phyloP scores from a whole-genome alignment of 1,140 invertebrate genomes.

The Euura saliciscinereae region DNA sequence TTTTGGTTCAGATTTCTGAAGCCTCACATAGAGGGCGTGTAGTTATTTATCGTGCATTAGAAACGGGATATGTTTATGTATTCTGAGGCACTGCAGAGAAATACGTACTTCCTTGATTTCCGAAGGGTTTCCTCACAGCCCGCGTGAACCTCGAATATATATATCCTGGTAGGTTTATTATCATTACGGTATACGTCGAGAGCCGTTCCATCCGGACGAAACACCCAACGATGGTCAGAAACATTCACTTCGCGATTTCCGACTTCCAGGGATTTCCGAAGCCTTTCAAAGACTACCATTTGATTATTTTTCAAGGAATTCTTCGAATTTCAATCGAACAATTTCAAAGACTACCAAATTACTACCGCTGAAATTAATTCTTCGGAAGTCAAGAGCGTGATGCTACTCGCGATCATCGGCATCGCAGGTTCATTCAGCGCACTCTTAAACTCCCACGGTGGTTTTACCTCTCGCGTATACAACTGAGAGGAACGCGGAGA shows the following conservation, averaged over 20 bases:
- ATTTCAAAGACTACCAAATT: too few species aligned
- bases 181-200: background rate
- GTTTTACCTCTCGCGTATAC: background rate
- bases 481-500: conserved; percentile 1
- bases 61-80: background rate
- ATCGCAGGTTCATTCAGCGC: background rate
- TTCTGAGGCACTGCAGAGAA: background rate
- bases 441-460: background rate
- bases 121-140: background rate
- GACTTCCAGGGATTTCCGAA: too few species aligned
- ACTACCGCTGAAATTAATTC: too few species aligned
- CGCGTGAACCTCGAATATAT: background rate
- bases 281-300: too few species aligned
- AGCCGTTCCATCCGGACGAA: background rate
- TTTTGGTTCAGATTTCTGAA: background rate
- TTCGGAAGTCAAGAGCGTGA: too few species aligned
- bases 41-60: background rate
- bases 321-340: too few species aligned
- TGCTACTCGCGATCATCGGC: too few species aligned
- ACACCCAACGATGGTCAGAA: too few species aligned
- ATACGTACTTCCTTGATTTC: background rate
- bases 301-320: too few species aligned
- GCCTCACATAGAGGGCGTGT: background rate
- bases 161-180: too few species aligned
- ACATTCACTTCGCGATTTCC: too few species aligned